phyloP scores from a whole-genome alignment of 2,113 vertebrate species.

The Galbula dea region DNA sequence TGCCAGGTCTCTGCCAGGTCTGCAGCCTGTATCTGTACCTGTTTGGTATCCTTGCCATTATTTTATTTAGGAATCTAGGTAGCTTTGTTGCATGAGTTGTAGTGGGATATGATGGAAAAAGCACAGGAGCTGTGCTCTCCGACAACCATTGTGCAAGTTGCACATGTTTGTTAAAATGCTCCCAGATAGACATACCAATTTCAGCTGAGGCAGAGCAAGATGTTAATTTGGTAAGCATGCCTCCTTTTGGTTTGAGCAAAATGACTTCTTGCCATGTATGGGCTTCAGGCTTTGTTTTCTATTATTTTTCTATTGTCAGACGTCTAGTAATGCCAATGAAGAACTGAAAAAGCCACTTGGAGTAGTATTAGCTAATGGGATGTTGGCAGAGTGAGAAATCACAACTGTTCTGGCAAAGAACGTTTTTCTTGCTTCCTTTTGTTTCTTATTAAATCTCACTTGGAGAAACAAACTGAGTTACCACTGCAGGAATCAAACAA shows the following conservation, averaged over 20 bases:
- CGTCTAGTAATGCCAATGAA: neutral
- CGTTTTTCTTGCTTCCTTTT: slow-evolving; percentile 17
- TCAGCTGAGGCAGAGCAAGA: neutral
- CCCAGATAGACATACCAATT: neutral
- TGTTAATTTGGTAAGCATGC: neutral
- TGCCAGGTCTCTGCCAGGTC: neutral
- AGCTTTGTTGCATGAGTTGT: neutral
- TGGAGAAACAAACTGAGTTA: slow-evolving; percentile 24
- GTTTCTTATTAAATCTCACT: slow-evolving; percentile 18
- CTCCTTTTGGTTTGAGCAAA: neutral
- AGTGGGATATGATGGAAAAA: neutral
- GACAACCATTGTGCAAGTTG: neutral
- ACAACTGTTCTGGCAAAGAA: slow-evolving; percentile 11
- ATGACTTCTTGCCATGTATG: neutral
- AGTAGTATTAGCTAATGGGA: neutral
- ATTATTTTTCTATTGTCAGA: neutral
- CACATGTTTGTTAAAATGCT: neutral
- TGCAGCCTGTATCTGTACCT: no score
- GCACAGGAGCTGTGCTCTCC: neutral
- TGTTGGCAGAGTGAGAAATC: slow-evolving; percentile 26
- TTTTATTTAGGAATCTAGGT: neutral
- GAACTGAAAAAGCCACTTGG: neutral
- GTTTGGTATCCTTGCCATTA: neutral
- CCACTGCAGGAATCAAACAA: neutral
- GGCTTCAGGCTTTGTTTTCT: neutral